Base-by-base conservation (phyloP, 2,113 vertebrate genomes). In the Phylloscopus trochiloides region DNA sequence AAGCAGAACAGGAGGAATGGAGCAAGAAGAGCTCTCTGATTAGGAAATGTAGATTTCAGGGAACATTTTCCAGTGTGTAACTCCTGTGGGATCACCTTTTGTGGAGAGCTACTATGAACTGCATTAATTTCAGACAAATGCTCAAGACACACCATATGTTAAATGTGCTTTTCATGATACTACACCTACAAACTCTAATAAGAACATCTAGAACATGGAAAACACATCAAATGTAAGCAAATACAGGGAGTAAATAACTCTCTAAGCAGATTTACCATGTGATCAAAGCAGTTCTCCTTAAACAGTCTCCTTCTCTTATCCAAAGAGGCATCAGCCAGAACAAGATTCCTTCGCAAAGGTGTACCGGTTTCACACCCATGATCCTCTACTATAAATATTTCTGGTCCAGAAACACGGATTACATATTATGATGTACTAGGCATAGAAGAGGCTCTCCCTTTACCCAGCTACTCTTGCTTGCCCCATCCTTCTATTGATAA, bases 61-160 rank as follows among this genome's bases (percentile, higher is more conserved):
- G 72, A 94, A 92, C 16, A 21, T 86, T 29, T 65, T 87, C 8
- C n/a, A 74, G 24, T 19, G 43, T 59, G 7, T 24, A 80, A 63
- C 40, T 94, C 36, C 45, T 57, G 34, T 36, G n/a, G 65, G 40
- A 92, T 65, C 68, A 68, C 45, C 71, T n/a, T 84, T 81, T 38
- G 11, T 28, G 26, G 66, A 91, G 34, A 91, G 48, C 32, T 85
- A 78, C 73, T 84, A 88, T 10, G 42, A 94, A 72, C 62, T 76
- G 26, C 52, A 85, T 31, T 85, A 50, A 95, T 72, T 92, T 74
- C 73, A 94, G 57, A 84, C 36, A 92, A 92, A 94, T 42, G 38
- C 32, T 80, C 29, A 86, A 84, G 73, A 91, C 66, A 26, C 24
- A 63, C 36, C 28, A 32, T 67, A 75, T 78, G 36, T 63, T 94